phyloP scores from a whole-genome alignment of 2,888 invertebrate species.

The Tenthredo livida region DNA sequence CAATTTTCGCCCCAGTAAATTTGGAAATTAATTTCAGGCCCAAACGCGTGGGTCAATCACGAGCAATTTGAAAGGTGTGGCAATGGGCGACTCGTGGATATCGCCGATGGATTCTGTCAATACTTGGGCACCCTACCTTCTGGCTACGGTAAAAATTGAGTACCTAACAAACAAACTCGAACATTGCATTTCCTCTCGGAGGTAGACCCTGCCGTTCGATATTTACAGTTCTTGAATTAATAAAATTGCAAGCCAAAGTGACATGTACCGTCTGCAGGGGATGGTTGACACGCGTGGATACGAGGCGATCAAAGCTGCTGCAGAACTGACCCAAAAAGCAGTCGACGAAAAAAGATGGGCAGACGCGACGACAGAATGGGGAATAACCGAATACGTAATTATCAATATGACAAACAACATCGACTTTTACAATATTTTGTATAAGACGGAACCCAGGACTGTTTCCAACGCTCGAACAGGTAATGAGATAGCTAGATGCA shows the following conservation, averaged over 20 bases:
- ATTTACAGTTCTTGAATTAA: not conserved
- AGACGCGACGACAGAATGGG: constrained; percentile 84
- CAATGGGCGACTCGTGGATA: constrained; percentile 94
- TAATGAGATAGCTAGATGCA: not conserved
- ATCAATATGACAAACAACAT: constrained; percentile 83
- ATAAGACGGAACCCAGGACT: constrained; percentile 69
- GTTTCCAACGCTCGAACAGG: not conserved
- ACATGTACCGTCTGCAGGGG: constrained; percentile 76
- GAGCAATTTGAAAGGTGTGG: constrained; percentile 88
- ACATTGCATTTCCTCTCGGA: not conserved
- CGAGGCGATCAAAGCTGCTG: constrained; percentile 81
- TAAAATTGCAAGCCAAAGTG: not conserved
- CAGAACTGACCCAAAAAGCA: constrained; percentile 80
- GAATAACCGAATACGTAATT: constrained; percentile 83
- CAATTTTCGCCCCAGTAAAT: not conserved
- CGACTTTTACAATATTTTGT: constrained; percentile 91
- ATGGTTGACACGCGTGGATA: constrained; percentile 86
- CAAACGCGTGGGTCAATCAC: constrained; percentile 82
- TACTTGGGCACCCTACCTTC: constrained; percentile 90
- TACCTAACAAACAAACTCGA: not conserved
- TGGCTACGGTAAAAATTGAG: constrained; percentile 82
- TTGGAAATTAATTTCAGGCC: constrained; percentile 78
- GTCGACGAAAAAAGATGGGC: constrained; percentile 82
- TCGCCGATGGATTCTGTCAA: constrained; percentile 91
- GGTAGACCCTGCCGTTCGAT: not conserved